Conservation (phyloP, 2,113 vertebrate species). For the Todiramphus saurophagus region DNA sequence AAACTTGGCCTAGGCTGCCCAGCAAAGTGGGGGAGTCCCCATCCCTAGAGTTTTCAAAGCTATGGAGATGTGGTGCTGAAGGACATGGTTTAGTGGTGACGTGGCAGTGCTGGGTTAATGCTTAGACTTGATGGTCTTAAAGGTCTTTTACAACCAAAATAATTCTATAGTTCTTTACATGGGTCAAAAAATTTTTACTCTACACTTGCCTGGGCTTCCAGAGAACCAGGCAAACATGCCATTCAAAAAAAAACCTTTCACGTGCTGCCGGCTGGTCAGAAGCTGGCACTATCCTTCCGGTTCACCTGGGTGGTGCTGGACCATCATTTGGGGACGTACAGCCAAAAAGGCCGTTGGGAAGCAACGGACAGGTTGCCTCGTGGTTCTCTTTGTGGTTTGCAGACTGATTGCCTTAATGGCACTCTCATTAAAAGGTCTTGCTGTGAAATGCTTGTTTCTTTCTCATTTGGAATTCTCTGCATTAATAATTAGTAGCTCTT, state of each 20-base stretch:
- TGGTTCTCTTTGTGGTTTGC: neutral
- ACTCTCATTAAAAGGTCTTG: neutral
- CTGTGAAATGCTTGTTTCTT: neutral
- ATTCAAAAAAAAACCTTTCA: neutral
- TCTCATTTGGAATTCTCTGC: neutral
- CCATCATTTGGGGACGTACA: rapidly evolving
- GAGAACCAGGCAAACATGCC: rapidly evolving
- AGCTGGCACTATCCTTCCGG: neutral
- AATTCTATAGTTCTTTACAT: neutral
- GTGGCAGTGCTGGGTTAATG: too few relatives aligned
- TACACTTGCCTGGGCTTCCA: neutral
- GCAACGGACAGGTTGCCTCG: neutral
- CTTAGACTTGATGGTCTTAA: too few relatives aligned
- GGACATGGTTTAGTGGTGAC: too few relatives aligned
- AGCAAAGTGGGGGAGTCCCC: too few relatives aligned
- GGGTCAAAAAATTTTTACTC: neutral
- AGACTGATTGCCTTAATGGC: neutral
- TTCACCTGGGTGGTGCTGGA: neutral
- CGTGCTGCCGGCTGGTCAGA: neutral
- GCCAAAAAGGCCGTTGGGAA: neutral
- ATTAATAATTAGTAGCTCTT: neutral
- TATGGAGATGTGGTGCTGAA: too few relatives aligned
- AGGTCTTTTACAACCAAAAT: neutral
- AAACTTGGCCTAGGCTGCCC: too few relatives aligned
- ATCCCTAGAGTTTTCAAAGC: too few relatives aligned